Base-by-base conservation (phyloP, 2,888 invertebrate genomes). In the Habrosyne pyritoides region DNA sequence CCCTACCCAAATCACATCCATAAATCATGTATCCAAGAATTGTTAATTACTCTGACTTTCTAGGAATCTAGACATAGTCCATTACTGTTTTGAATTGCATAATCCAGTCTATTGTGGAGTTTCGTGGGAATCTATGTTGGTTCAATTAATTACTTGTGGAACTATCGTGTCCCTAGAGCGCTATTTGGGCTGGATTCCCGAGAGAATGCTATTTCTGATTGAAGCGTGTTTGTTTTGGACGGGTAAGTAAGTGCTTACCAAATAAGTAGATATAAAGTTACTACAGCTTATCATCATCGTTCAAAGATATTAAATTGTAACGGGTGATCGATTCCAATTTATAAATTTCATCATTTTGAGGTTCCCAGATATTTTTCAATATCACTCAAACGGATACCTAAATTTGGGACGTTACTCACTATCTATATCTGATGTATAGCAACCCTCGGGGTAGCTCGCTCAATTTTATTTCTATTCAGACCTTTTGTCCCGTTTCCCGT, bases 391-490 rank as follows among this genome's bases (percentile, higher is more conserved):
- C 62, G 64, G 57, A 18, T 42, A 14, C 59, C 55, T 47, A 47
- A 56, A 60, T 58, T 61, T 57, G 48, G 52, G 59, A 60, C 53
- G 53, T 54, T 50, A 53, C 28, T 30, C 18, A 42, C 50, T 65
- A 65, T 70, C 62, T 71, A 66, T 71, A 71, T 76, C 67, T 60
- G 58, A 54, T 61, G 57, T 66, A 62, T 64, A 63, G 51, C 47
- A 63, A 59, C 58, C 71, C 65, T 66, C 47, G 59, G 69, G 71
- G 69, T 56, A 53, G 56, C 59, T 61, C 69, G 63, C 67, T 75
- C 76, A 75, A 75, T 77, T 77, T 74, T 76, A 73, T 77, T 71
- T 73, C 59, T 66, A 61, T 57, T 64, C 55, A 54, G 63, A 42
- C 56, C 67, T 62, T 72, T 78, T 73, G 69, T 68, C 63, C 63